These are phyloP conservation scores for Halictus quadricinctus DNA, from an alignment of 2,888 invertebrate genomes.

Conservation along the genomic window DNA sequence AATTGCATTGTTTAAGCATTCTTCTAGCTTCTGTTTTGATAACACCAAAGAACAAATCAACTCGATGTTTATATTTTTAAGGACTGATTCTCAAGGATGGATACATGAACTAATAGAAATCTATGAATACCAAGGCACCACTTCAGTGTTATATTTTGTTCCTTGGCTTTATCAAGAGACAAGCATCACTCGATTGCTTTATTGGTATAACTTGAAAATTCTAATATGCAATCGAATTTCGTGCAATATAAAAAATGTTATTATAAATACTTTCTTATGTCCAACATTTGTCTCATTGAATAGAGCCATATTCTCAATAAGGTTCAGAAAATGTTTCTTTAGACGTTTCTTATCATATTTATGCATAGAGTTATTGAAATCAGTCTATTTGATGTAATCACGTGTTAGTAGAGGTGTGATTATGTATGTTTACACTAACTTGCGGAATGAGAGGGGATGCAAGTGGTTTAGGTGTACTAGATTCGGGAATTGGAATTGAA, in stretches of 20 bases:
- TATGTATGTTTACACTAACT: conserved; percentile 79
- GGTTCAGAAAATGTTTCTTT: conserved; percentile 70
- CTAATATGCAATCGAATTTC: background rate
- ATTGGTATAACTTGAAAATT: conserved; percentile 26
- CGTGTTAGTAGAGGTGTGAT: conserved; percentile 78
- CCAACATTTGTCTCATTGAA: conserved; percentile 57
- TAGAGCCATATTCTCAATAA: conserved; percentile 70
- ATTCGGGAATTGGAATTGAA: conserved; percentile 79
- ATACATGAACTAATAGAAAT: conserved; percentile 39
- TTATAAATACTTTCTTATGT: conserved; percentile 13
- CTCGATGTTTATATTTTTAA: conserved; percentile 37
- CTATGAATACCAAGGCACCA: conserved; percentile 51
- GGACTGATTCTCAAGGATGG: conserved; percentile 37
- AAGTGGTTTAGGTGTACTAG: conserved; percentile 76
- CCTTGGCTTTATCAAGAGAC: conserved; percentile 33
- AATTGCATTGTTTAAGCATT: conserved; percentile 9
- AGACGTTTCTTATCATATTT: conserved; percentile 71
- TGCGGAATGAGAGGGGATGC: conserved; percentile 79
- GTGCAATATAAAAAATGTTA: background rate
- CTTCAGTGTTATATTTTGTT: conserved; percentile 44
- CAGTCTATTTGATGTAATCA: conserved; percentile 76
- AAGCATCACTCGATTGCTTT: conserved; percentile 5
- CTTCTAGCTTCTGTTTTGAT: conserved; percentile 9
- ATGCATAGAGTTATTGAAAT: conserved; percentile 68
- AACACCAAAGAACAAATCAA: conserved; percentile 48